Base-by-base conservation (phyloP, 2,888 invertebrate genomes). In the Eledona agricola region DNA sequence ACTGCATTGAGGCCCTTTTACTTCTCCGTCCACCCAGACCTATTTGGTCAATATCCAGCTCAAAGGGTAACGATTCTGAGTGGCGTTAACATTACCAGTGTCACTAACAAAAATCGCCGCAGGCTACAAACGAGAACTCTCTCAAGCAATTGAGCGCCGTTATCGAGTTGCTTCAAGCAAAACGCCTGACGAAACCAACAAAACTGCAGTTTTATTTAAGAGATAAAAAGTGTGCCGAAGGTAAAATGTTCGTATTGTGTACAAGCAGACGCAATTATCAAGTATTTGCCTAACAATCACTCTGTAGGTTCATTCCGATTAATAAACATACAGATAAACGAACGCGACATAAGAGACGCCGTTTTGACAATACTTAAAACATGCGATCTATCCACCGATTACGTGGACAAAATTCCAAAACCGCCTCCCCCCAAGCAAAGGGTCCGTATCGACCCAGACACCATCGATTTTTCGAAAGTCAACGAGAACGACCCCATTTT, bases 1-100 rank as follows among this genome's bases (percentile, higher is more conserved):
- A 89, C 94, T 12, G 96, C 96, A 0, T 78, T 96, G 29, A 81
- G 96, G 53, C 96, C 96, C 2, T 96, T 96, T 77, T 96, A 95
- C 77, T 96, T 96, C 74, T 88, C 88, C 51, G 96, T 96, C 1
- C 96, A 96, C 80, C 96, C 96, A 5, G 96, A 96, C 79, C 81
- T 96, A 29, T 96, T 96, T 80, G 93, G 93, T 42, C 88, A 90
- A 77, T 87, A 89, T 81, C 96, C 96, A 19, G 85, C 85, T 70
- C 92, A 96, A 79, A 84, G 91, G 76, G 93, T 93, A 80, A 26
- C 31, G 46, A 7, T 16, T 28, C 29, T 12, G 32, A 42, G 47
- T 16, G 35, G 37, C 20, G 6, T 32, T 20, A 16, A 52, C 38
- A 58, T 60, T 63, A 17, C 17, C 6, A 5, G 47, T 52, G 38